Percentiles rank a stretch among this genome's conserved stretches.
Evolutionary conservation across 2,888 invertebrate species (phyloP).

Genomic region (Nephrocerus scutellatus): DNA sequence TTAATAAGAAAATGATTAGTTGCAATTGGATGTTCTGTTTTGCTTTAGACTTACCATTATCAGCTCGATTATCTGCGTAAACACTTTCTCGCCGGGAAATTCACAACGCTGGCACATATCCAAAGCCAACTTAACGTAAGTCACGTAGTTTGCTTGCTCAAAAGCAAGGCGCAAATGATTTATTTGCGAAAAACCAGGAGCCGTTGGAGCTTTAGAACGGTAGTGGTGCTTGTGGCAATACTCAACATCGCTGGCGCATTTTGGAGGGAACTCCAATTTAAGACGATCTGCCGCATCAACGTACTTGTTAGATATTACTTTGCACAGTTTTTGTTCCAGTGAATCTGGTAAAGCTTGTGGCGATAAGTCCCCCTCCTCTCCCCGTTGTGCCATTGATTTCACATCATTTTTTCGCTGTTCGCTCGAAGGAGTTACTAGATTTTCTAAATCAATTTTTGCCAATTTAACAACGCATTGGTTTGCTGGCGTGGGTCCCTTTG

Average conservation of each 20-base stretch:
- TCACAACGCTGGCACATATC: constrained; percentile 36
- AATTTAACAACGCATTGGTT: too few species aligned
- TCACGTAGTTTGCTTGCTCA: constrained; percentile 33
- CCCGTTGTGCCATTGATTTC: too few species aligned
- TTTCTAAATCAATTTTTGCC: too few species aligned
- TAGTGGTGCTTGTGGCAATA: constrained; percentile 38
- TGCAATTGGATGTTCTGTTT: too few species aligned
- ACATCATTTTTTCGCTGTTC: too few species aligned
- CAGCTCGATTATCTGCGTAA: constrained; percentile 38
- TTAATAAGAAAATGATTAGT: too few species aligned
- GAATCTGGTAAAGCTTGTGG: too few species aligned
- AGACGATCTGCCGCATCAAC: constrained; percentile 35
- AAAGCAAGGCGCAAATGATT: constrained; percentile 29
- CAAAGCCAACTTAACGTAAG: constrained; percentile 34
- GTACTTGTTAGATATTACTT: constrained; percentile 37
- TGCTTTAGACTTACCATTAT: constrained; percentile 32
- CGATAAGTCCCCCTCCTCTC: too few species aligned
- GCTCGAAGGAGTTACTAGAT: too few species aligned
- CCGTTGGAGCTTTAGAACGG: constrained; percentile 32
- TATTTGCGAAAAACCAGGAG: constrained; percentile 26
- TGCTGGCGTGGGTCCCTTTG: too few species aligned
- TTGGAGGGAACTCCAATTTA: constrained; percentile 32
- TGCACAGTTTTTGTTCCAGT: constrained; percentile 33
- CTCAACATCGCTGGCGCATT: constrained; percentile 35
- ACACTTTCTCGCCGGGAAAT: constrained; percentile 38